Evolutionary conservation across 2,113 vertebrate species (phyloP), one percentile per base, ranked within the genome.

Genomic region (Murina feae): DNA sequence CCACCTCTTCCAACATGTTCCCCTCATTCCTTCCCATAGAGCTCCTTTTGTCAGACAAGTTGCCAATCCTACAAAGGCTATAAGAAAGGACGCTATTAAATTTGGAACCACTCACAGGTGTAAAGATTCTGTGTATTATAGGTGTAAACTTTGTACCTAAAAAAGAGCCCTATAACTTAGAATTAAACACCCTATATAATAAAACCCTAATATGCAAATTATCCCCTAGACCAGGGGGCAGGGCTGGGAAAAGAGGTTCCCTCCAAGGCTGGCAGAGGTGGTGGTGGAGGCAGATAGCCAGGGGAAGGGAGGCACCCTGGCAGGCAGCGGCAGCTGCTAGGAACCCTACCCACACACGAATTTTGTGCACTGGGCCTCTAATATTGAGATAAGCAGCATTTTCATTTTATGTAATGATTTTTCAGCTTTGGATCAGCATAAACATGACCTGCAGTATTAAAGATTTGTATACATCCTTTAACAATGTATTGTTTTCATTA

Each of bases 401-500:
- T 69, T 65, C 86, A 79, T 86, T 90, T 37, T 84, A 28, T 80
- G 39, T 51, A 74, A 95, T 37, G 18, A 60, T 3, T 49, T 53
- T 47, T 66, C 55, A 93, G 37, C 51, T 86, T 92, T 69, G 37
- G 6, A 68, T 81, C 30, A 80, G 51, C 14, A 44, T 68, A 93
- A 79, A 85, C 2, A 71, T 86, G 42, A 74, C 25, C 58, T 91
- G 37, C 47, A 63, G 16, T 11, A 63, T 84, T 83, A 68, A 81
- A 82, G 53, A 75, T 95, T n/a, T 92, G n/a, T 53, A 72, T 82
- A 32, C 14, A 23, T 58, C 42, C 16, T 92, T 96, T 53, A 51
- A 66, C 11, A 83, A 30, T 94, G 18, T 37, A 53, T 71, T 78
- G 23, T 91, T 95, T 96, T 87, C n/a, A 47, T 63, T 84, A 42